Conservation (phyloP, 2,797 vertebrate species). For the Karalla daura region DNA sequence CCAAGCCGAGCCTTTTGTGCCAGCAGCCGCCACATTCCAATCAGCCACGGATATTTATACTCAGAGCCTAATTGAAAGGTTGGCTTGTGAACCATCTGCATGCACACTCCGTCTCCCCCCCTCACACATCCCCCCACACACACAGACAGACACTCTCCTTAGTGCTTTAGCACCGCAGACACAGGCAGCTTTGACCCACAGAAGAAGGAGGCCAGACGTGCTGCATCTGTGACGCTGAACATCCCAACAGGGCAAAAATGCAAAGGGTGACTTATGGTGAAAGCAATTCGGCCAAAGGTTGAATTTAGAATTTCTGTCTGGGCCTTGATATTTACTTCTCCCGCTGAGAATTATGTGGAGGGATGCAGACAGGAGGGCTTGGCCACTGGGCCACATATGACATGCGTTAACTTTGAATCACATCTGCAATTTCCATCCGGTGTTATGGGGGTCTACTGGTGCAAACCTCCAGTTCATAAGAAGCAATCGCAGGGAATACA, state of each 20-base stretch:
- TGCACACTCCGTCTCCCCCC: slow-evolving; percentile 60
- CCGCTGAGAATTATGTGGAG: slow-evolving; percentile 13
- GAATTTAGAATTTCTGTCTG: slow-evolving; percentile 40
- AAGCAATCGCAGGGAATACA: too few species aligned
- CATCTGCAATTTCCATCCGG: too few species aligned
- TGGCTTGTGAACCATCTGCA: slow-evolving; percentile 82
- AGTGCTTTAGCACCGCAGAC: slow-evolving; percentile 54
- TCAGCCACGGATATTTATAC: slow-evolving; percentile 83
- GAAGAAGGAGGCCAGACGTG: slow-evolving; percentile 60
- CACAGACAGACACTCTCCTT: slow-evolving; percentile 38
- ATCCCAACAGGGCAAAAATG: slow-evolving; percentile 52
- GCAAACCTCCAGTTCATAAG: too few species aligned
- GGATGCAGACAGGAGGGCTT: slow-evolving; percentile 4
- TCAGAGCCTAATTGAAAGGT: slow-evolving; percentile 82
- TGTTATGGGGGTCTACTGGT: too few species aligned
- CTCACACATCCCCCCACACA: slow-evolving; percentile 29
- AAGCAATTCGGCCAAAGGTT: slow-evolving; percentile 50
- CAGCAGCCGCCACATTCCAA: slow-evolving; percentile 81
- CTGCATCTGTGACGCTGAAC: slow-evolving; percentile 56
- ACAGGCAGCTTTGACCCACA: slow-evolving; percentile 67
- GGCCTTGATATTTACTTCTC: slow-evolving; percentile 28
- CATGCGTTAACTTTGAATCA: not conserved
- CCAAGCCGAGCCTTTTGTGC: slow-evolving; percentile 80
- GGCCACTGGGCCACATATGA: not conserved
- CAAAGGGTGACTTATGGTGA: slow-evolving; percentile 42